Conservation (phyloP, 2,888 invertebrate species). For the Eustalomyia histrio region DNA sequence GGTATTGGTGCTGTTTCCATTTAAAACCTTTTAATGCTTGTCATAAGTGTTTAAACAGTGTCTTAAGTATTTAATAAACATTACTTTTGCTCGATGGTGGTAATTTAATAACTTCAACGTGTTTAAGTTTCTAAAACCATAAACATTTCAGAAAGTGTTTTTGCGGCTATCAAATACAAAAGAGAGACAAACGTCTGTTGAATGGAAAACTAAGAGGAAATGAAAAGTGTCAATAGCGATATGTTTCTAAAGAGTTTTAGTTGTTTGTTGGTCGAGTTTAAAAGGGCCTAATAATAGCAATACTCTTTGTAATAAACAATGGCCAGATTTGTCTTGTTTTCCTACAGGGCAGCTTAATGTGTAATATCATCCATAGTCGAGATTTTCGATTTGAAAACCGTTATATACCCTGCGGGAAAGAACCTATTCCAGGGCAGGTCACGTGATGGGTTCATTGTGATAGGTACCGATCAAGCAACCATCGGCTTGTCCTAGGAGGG, state of each 20-base stretch:
- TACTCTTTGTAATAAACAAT: too few relatives aligned
- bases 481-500: too few relatives aligned
- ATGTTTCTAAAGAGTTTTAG: not conserved
- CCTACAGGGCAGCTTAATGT: too few relatives aligned
- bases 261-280: too few relatives aligned
- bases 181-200: slow-evolving; percentile 16
- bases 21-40: slow-evolving; percentile 51
- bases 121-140: slow-evolving; percentile 56
- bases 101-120: slow-evolving; percentile 57
- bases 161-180: slow-evolving; percentile 42
- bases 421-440: too few relatives aligned
- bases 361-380: too few relatives aligned
- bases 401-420: too few relatives aligned
- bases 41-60: slow-evolving; percentile 52
- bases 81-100: not conserved
- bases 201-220: slow-evolving; percentile 24
- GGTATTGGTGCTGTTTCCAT: slow-evolving; percentile 13
- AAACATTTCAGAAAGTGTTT: slow-evolving; percentile 58
- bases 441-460: too few relatives aligned
- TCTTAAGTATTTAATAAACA: slow-evolving; percentile 11
- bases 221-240: not conserved
- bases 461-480: too few relatives aligned
- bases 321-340: too few relatives aligned
- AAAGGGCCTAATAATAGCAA: too few relatives aligned
- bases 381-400: too few relatives aligned